phyloP scores from a whole-genome alignment of 2,888 invertebrate genomes.

The Biston betularia region DNA sequence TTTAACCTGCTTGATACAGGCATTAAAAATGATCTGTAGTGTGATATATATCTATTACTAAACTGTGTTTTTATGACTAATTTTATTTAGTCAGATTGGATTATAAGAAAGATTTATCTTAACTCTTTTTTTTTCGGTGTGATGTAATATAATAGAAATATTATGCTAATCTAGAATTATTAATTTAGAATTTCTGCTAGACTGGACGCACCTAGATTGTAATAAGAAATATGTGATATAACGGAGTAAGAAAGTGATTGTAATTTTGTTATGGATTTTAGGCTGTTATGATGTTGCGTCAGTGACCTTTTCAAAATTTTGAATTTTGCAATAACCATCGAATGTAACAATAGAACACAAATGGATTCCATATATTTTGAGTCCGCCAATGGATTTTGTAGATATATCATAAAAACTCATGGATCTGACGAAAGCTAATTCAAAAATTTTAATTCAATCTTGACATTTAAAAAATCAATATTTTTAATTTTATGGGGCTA shows the following conservation, averaged over 20 bases:
- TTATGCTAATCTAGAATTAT: not conserved
- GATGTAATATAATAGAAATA: not conserved
- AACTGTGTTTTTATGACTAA: not conserved
- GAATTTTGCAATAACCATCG: not conserved
- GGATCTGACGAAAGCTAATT: not conserved
- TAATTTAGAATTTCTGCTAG: not conserved
- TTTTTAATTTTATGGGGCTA: not conserved
- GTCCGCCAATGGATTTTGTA: not conserved
- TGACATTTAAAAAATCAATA: not conserved
- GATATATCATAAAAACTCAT: slow-evolving; percentile 1
- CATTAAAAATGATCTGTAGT: not conserved
- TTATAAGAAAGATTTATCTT: not conserved
- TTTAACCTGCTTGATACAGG: no score
- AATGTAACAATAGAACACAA: slow-evolving; percentile 1
- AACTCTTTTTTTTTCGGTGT: not conserved
- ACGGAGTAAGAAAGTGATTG: not conserved
- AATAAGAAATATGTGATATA: not conserved
- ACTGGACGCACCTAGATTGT: not conserved
- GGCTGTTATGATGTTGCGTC: not conserved
- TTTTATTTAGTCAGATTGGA: not conserved
- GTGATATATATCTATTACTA: slow-evolving; percentile 1
- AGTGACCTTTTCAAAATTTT: slow-evolving; percentile 7
- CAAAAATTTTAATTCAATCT: not conserved
- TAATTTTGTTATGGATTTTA: not conserved
- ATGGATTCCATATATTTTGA: not conserved